These are phyloP conservation scores for Brachypterus glaber DNA, from an alignment of 2,888 invertebrate species.

Conservation along the genomic window DNA sequence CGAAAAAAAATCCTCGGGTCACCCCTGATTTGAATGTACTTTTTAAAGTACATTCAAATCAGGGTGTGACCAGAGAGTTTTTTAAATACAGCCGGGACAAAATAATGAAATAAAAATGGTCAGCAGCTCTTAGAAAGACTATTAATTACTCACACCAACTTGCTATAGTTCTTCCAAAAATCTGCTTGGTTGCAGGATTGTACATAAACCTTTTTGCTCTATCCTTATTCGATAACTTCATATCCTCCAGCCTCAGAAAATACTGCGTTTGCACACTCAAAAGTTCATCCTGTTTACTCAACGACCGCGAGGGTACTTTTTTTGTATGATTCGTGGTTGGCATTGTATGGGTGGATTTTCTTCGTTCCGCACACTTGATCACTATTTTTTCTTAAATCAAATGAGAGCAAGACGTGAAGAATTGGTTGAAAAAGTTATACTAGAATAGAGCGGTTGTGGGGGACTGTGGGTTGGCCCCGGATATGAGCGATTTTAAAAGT, in stretches of 20 bases:
- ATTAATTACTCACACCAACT: constrained; percentile 91
- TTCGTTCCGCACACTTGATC: not conserved
- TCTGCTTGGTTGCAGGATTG: constrained; percentile 62
- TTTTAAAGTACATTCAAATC: too few species aligned
- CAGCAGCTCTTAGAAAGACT: too few species aligned
- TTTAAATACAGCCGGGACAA: too few species aligned
- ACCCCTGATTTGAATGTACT: too few species aligned
- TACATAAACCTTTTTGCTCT: constrained; percentile 60
- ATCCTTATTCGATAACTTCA: constrained; percentile 47
- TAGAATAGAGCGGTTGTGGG: constrained; percentile 24
- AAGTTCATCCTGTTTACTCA: constrained; percentile 38
- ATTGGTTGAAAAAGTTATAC: constrained; percentile 16
- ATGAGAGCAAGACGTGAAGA: constrained; percentile 5
- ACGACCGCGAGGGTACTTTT: constrained; percentile 24
- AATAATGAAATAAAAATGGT: too few species aligned
- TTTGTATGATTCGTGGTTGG: constrained; percentile 22
- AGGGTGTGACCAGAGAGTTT: too few species aligned
- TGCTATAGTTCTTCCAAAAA: constrained; percentile 66
- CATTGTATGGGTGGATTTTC: constrained; percentile 20
- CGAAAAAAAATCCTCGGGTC: too few species aligned
- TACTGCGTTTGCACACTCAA: constrained; percentile 43
- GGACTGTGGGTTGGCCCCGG: constrained; percentile 39
- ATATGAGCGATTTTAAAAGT: constrained; percentile 44
- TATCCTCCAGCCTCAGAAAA: constrained; percentile 55
- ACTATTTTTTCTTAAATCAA: not conserved